phyloP scores from a whole-genome alignment of 92 coral and sea anemone species.

The Isaurus tuberculatus region DNA sequence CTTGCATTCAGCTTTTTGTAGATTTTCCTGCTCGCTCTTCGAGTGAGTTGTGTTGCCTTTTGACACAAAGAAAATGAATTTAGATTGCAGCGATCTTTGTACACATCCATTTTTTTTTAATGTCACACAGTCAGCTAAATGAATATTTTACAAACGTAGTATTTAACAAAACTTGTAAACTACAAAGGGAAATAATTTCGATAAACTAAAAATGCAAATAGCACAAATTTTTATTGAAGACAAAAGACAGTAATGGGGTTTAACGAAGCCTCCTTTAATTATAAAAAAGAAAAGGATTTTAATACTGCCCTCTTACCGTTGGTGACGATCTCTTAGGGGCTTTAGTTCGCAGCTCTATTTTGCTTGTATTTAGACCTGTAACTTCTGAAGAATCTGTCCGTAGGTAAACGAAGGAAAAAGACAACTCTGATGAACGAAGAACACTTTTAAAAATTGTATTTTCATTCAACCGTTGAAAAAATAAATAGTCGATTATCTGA shows the following conservation, averaged over 20 bases:
- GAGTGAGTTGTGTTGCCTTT: slow-evolving; percentile 29
- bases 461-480: slow-evolving; percentile 41
- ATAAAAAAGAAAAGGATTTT: not conserved
- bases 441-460: not conserved
- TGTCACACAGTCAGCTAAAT: not conserved
- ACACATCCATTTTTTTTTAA: not conserved
- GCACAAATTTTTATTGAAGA: not conserved
- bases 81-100: not conserved
- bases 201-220: not conserved
- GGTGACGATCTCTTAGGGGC: slow-evolving; percentile 11
- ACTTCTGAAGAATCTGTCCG: not conserved
- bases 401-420: not conserved
- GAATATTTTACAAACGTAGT: not conserved
- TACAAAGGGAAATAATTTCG: not conserved
- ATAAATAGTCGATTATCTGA: not conserved
- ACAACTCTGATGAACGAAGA: not conserved
- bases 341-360: slow-evolving; percentile 12
- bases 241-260: not conserved
- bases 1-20: slow-evolving; percentile 20
- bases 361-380: not conserved
- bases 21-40: slow-evolving; percentile 26
- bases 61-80: slow-evolving; percentile 22
- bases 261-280: not conserved
- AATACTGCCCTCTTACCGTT: slow-evolving; percentile 5
- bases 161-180: not conserved